These are phyloP conservation scores for Dascillus cervinus DNA, from an alignment of 2,888 invertebrate species.

Conservation along the genomic window DNA sequence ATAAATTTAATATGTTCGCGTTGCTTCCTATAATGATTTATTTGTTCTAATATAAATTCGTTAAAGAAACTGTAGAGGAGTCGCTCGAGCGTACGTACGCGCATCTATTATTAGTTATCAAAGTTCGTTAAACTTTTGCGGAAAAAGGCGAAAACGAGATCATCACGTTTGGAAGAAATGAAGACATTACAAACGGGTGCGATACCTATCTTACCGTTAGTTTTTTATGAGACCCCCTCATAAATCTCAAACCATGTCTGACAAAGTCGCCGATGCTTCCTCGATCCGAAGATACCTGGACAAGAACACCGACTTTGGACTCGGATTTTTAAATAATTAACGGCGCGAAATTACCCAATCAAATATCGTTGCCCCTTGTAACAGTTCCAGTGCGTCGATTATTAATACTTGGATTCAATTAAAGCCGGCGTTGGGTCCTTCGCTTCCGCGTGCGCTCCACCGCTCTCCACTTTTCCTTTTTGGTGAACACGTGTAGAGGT, in stretches of 20 bases:
- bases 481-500: conserved; percentile 12
- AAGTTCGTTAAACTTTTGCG: background rate
- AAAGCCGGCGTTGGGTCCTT: background rate
- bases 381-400: conserved; percentile 14
- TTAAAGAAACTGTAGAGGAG: conserved; percentile 8
- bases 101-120: background rate
- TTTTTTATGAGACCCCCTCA: conserved; percentile 29
- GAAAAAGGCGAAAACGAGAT: conserved; percentile 7
- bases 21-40: conserved; percentile 21
- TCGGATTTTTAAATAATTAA: too few relatives aligned
- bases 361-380: too few relatives aligned
- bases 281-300: too few relatives aligned
- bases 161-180: conserved; percentile 8
- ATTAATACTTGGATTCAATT: conserved; percentile 6
- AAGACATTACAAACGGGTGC: conserved; percentile 14
- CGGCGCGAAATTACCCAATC: too few relatives aligned
- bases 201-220: conserved; percentile 26
- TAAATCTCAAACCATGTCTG: conserved; percentile 36
- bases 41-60: conserved; percentile 20
- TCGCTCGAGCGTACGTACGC: too few relatives aligned
- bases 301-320: too few relatives aligned
- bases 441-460: background rate
- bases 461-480: conserved; percentile 9
- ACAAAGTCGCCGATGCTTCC: too few relatives aligned
- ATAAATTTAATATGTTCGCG: conserved; percentile 20